These are phyloP conservation scores for Ispidina picta DNA, from an alignment of 2,797 vertebrate species.

Conservation along the genomic window DNA sequence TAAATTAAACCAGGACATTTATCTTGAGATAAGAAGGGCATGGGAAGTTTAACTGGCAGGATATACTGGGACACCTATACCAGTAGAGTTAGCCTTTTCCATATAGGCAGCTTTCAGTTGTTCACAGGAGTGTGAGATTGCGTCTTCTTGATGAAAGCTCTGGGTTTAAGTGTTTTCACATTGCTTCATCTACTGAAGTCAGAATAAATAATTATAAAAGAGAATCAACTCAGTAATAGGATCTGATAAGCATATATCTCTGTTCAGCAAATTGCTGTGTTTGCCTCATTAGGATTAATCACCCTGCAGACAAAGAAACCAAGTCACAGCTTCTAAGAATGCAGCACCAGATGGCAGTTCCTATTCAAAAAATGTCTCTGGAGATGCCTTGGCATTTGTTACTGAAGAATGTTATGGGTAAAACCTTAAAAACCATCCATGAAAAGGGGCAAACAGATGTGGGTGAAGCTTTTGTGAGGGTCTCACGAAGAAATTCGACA, in stretches of 20 bases:
- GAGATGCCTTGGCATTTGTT: constrained; percentile 49
- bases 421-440: constrained; percentile 4
- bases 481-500: background rate
- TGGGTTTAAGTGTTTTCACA: constrained; percentile 59
- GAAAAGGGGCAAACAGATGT: constrained; percentile 18
- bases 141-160: constrained; percentile 63
- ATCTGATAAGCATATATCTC: constrained; percentile 70
- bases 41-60: background rate
- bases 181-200: constrained; percentile 70
- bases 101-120: constrained; percentile 9
- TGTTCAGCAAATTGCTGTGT: constrained; percentile 63
- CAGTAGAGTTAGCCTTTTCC: background rate
- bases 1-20: constrained; percentile 40
- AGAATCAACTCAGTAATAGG: constrained; percentile 61
- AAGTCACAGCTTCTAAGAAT: constrained; percentile 42
- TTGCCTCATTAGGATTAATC: constrained; percentile 69
- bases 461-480: background rate
- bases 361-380: constrained; percentile 50
- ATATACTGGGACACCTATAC: background rate
- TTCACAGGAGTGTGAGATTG: constrained; percentile 31
- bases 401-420: background rate
- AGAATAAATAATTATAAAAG: constrained; percentile 68
- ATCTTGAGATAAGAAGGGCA: constrained; percentile 31
- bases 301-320: constrained; percentile 58
- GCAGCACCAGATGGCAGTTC: constrained; percentile 36